Percentiles rank a stretch among this genome's conserved stretches.
Conservation (phyloP, 2,888 invertebrate species). For the Cepaea hortensis region DNA sequence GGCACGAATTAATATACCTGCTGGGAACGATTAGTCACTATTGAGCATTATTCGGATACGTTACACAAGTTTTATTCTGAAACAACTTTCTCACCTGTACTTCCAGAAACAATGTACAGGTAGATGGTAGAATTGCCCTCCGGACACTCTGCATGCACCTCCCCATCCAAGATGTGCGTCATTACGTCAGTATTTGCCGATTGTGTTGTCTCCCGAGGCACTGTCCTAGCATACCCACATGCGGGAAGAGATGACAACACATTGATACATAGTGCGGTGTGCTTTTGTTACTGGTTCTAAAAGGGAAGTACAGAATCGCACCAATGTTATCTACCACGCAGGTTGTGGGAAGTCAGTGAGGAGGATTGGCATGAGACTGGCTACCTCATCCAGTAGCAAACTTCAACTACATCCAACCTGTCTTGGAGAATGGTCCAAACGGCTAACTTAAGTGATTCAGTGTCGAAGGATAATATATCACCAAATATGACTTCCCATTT, state of each 20-base stretch:
- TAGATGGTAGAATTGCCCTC: slow-evolving; percentile 60
- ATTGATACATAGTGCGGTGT: too few species aligned
- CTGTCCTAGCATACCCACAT: too few species aligned
- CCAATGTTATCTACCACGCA: neutral
- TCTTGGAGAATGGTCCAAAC: neutral
- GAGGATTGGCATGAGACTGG: neutral
- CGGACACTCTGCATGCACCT: slow-evolving; percentile 61
- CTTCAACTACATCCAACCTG: neutral
- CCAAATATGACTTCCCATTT: too few species aligned
- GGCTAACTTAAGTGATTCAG: too few species aligned
- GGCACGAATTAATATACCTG: too few species aligned
- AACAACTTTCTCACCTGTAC: slow-evolving; percentile 59
- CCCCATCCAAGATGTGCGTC: slow-evolving; percentile 62
- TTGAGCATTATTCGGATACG: too few species aligned
- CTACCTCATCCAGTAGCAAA: too few species aligned
- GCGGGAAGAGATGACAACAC: too few species aligned
- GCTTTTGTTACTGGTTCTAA: neutral
- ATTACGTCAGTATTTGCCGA: slow-evolving; percentile 59
- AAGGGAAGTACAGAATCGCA: too few species aligned
- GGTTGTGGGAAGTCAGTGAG: too few species aligned
- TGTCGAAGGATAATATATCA: too few species aligned
- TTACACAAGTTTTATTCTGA: neutral
- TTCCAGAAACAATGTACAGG: slow-evolving; percentile 66
- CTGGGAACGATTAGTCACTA: too few species aligned
- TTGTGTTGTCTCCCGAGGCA: neutral